These are phyloP conservation scores for Hormaphis cornu DNA, from an alignment of 1,140 invertebrate species.

Conservation along the genomic window DNA sequence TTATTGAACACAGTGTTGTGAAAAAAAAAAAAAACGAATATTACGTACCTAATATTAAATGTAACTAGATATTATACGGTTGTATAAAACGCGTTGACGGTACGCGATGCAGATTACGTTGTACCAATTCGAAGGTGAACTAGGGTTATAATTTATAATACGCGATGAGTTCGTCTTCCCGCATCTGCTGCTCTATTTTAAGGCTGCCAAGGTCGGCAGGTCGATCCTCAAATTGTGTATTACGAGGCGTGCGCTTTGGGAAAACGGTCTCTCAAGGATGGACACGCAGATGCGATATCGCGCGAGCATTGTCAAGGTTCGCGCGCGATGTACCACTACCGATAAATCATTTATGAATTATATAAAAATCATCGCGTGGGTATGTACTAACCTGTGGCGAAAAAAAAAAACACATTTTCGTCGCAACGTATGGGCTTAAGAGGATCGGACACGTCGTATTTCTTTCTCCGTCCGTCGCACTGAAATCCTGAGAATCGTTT, in stretches of 20 bases:
- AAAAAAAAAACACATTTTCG: too few relatives aligned
- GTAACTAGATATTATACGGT: not conserved
- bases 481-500: too few relatives aligned
- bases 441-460: too few relatives aligned
- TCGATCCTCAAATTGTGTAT: conserved; percentile 7
- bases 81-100: not conserved
- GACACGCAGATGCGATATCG: not conserved
- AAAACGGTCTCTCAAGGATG: conserved; percentile 11
- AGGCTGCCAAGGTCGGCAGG: conserved; percentile 11
- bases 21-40: too few relatives aligned
- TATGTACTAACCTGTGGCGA: too few relatives aligned
- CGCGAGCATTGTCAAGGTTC: not conserved
- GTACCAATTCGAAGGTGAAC: conserved; percentile 11
- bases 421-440: too few relatives aligned
- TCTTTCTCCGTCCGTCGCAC: too few relatives aligned
- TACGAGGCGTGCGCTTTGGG: not conserved
- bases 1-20: too few relatives aligned
- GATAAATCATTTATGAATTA: not conserved
- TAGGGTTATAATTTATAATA: not conserved
- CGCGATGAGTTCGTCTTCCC: not conserved
- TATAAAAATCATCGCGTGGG: too few relatives aligned
- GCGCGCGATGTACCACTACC: not conserved
- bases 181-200: conserved; percentile 28
- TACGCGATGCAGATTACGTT: not conserved
- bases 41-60: not conserved